Base-by-base conservation (phyloP, 2,113 vertebrate species). In the Chaetodon auriga region DNA sequence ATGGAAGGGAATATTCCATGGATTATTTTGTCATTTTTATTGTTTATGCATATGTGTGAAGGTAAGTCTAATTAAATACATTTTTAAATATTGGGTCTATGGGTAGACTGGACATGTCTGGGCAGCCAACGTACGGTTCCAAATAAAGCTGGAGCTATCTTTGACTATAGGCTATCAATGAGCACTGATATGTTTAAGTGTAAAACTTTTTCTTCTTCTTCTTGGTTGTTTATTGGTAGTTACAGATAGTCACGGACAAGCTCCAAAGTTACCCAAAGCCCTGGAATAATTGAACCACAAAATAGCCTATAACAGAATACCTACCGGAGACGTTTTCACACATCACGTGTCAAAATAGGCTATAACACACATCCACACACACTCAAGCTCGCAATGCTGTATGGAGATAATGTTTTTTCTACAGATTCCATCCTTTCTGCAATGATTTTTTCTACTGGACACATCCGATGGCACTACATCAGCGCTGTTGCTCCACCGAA, bases 1-100 rank as follows among this genome's bases (percentile, higher is more conserved):
- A 96, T 96, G 95, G 94, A 95, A 93, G 93, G 94, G 91, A 94
- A 95, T 95, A 95, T 91, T 89, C 90, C 88, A 92, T 95, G 95
- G 95, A 95, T 96, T 94, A 94, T 95, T 87, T 80, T 96, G 88
- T 87, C 91, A 72, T 83, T 94, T 91, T 84, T 94, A 90, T 87
- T 91, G 76, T 82, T 93, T 55, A 84, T 91, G 75, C 92, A 91
- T 41, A 60, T 86, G 57, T 92, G 89, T 78, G 92, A 95, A 90
- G 95, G 95, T 96, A 90, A 92, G 92, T 63, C 21, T 10, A 14
- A 46, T 36, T 65, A 25, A 35, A 64, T 14, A 36, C 60, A 53
- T 18, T 16, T 14, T 3, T 30, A 30, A 30, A 30, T 30, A 30
- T 30, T 30, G 30, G 54, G 30, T 19, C 63, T 45, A 71, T 14